phyloP scores from a whole-genome alignment of 2,113 vertebrate species.

The Micronycteris hirsuta region DNA sequence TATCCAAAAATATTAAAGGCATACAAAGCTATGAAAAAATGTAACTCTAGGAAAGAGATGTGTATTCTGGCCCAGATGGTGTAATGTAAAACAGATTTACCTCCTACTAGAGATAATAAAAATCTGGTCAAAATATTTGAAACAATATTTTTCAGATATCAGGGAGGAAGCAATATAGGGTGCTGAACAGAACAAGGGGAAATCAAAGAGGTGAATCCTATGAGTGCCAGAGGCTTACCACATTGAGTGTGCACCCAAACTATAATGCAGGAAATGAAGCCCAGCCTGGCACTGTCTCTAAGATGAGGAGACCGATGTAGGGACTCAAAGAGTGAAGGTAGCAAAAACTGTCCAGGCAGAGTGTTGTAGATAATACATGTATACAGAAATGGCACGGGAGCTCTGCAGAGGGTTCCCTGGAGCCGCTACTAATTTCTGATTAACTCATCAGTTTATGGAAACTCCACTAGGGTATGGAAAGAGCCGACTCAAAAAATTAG shows the following conservation, averaged over 20 bases:
- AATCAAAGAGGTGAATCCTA: neutral
- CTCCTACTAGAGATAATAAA: neutral
- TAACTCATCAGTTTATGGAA: neutral
- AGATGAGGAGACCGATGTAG: neutral
- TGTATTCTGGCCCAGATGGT: neutral
- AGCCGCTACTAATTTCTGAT: neutral
- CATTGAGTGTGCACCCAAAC: neutral
- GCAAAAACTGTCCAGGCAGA: neutral
- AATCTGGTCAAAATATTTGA: neutral
- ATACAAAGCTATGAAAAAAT: neutral
- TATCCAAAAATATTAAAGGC: neutral
- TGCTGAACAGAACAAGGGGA: neutral
- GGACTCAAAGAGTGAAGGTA: neutral
- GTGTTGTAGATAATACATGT: neutral
- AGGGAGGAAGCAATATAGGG: accelerated
- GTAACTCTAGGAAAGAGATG: neutral
- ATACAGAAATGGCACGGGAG: neutral
- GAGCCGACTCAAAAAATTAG: neutral
- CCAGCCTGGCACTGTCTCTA: neutral
- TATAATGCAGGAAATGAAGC: neutral
- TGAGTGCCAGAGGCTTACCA: neutral
- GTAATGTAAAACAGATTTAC: neutral
- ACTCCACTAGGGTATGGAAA: neutral
- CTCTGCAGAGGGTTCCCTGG: neutral
- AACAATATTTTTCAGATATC: neutral